A percentile compares a stretch with the other conserved stretches of the same genome.
These are phyloP conservation scores for Leucoma salicis DNA, from an alignment of 2,888 invertebrate genomes.

Conservation along the genomic window DNA sequence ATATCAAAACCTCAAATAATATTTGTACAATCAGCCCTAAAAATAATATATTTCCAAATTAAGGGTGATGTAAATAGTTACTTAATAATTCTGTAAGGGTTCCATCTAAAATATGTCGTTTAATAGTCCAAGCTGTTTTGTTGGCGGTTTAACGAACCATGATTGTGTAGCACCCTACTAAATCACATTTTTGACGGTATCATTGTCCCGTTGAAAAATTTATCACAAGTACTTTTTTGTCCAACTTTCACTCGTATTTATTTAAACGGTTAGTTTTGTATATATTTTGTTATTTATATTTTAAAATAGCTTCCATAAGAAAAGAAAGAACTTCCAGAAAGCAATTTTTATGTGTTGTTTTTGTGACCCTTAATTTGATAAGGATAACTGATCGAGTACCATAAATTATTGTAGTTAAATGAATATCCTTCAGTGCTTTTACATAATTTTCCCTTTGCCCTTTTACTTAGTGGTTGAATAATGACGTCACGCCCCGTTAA, in stretches of 20 bases:
- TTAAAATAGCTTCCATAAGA: too few relatives aligned
- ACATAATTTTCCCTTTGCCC: too few relatives aligned
- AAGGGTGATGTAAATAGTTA: constrained; percentile 44
- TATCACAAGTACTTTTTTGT: constrained; percentile 43
- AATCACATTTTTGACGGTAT: constrained; percentile 62
- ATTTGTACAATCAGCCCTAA: constrained; percentile 27
- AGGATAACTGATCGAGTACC: too few relatives aligned
- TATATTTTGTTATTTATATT: constrained; percentile 2
- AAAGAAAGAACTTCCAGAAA: too few relatives aligned
- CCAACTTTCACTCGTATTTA: constrained; percentile 3
- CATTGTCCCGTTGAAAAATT: constrained; percentile 53
- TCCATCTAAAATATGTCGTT: constrained; percentile 52
- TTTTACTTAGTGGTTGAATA: constrained; percentile 8
- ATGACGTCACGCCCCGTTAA: constrained; percentile 18
- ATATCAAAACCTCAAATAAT: too few relatives aligned
- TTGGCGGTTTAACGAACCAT: constrained; percentile 72
- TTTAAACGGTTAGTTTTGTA: neutral
- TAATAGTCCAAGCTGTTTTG: constrained; percentile 46
- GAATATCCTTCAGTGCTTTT: too few relatives aligned
- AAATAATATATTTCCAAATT: constrained; percentile 27
- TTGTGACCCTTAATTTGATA: too few relatives aligned
- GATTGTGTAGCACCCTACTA: constrained; percentile 68
- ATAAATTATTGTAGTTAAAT: too few relatives aligned
- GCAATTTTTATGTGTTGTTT: too few relatives aligned
- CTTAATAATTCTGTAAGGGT: constrained; percentile 46